Evolutionary conservation across 37 sponge, comb jelly and placozoan species (phyloP).

Genomic region (Hexactinellida sp.): DNA sequence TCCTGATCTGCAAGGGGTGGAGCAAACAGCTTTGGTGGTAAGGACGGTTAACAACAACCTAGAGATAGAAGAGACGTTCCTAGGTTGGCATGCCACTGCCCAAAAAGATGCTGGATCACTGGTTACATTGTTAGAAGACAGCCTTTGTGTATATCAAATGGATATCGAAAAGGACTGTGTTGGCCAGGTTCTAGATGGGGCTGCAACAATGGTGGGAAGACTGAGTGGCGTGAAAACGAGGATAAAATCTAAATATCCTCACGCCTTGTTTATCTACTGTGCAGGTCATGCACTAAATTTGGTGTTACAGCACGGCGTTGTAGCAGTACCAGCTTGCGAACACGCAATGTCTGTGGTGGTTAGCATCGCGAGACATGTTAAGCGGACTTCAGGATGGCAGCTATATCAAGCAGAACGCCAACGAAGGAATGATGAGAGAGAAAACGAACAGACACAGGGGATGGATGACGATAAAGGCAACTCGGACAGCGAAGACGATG

Average conservation of each 20-base stretch:
- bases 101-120: background rate
- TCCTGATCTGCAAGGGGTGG: background rate
- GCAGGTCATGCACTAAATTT: slow-evolving; percentile 4
- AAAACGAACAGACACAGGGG: background rate
- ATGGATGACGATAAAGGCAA: background rate
- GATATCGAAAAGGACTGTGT: slow-evolving; percentile 5
- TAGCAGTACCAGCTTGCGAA: slow-evolving; percentile 9
- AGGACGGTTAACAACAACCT: slow-evolving; percentile 8
- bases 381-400: background rate
- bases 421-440: background rate
- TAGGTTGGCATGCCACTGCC: background rate
- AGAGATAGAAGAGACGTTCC: background rate
- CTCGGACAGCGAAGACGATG: background rate
- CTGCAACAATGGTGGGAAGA: background rate
- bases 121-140: background rate
- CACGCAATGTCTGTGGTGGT: background rate
- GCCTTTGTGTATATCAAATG: background rate
- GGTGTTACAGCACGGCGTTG: background rate
- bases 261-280: background rate
- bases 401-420: background rate
- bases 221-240: slow-evolving; percentile 9
- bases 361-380: background rate
- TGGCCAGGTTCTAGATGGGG: slow-evolving; percentile 15
- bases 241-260: background rate
- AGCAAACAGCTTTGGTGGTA: background rate